These are phyloP conservation scores for Ceuthmochares aereus DNA, from an alignment of 2,113 vertebrate genomes.

Conservation along the genomic window DNA sequence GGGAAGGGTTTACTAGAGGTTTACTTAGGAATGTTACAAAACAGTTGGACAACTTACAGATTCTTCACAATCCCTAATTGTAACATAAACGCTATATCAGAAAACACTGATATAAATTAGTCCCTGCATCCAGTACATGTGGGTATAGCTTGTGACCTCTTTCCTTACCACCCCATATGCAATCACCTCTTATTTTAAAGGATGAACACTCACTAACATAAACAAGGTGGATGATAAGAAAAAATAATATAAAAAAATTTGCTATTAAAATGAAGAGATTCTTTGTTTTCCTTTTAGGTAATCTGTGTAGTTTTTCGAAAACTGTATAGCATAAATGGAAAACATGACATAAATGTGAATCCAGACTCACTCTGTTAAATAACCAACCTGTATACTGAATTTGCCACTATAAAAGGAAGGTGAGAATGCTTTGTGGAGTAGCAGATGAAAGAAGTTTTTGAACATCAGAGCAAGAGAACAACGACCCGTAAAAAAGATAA, in stretches of 20 bases:
- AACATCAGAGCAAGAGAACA: slow-evolving; percentile 33
- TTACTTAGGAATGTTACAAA: neutral
- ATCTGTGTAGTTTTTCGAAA: neutral
- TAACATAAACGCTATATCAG: neutral
- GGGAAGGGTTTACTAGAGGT: neutral
- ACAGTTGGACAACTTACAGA: neutral
- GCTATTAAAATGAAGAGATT: neutral
- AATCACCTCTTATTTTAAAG: neutral
- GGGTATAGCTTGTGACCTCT: neutral
- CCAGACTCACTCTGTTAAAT: neutral
- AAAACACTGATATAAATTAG: neutral
- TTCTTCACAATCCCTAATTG: neutral
- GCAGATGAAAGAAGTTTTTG: slow-evolving; percentile 55
- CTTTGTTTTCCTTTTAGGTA: neutral
- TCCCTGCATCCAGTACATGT: neutral
- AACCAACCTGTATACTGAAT: neutral
- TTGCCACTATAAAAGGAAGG: neutral
- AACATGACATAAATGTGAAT: neutral
- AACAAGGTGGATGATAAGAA: neutral
- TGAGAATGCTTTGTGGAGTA: slow-evolving; percentile 12
- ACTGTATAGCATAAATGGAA: neutral
- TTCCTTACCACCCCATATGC: neutral
- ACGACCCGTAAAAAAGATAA: slow-evolving; percentile 19
- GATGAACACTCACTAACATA: neutral
- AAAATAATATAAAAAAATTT: neutral